phyloP scores from a whole-genome alignment of 2,797 vertebrate species.

The Micromesistius poutassou region DNA sequence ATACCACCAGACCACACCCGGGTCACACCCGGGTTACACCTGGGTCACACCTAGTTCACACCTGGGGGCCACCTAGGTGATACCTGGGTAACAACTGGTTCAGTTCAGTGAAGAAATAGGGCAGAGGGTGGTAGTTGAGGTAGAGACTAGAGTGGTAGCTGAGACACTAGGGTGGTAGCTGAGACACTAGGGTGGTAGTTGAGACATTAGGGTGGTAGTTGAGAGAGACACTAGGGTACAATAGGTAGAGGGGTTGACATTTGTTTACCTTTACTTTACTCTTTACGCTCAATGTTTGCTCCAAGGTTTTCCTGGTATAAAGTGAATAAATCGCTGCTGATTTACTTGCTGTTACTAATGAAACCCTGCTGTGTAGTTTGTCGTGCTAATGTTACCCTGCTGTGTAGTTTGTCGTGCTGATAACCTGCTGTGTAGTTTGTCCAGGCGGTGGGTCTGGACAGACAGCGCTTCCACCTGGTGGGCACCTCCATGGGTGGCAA shows the following conservation, averaged over 20 bases:
- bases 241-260: too few species aligned
- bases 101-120: not conserved
- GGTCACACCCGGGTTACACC: not conserved
- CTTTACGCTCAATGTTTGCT: too few species aligned
- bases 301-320: too few species aligned
- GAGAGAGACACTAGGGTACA: not conserved
- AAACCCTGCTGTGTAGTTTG: constrained; percentile 26
- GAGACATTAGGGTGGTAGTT: not conserved
- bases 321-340: too few species aligned
- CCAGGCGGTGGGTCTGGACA: constrained; percentile 52
- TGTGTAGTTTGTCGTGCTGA: constrained; percentile 47
- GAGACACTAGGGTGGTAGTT: too few species aligned
- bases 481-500: constrained; percentile 66
- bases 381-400: constrained; percentile 4
- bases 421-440: constrained; percentile 40
- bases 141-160: not conserved
- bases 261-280: too few species aligned
- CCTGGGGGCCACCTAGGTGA: not conserved
- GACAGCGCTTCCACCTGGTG: constrained; percentile 52
- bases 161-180: not conserved
- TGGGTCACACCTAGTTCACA: not conserved
- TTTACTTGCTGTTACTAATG: too few species aligned
- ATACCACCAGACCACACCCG: not conserved
- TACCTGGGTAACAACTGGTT: not conserved
- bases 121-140: not conserved